phyloP scores from a whole-genome alignment of 2,113 vertebrate species.

The Tragelaphus strepsiceros region DNA sequence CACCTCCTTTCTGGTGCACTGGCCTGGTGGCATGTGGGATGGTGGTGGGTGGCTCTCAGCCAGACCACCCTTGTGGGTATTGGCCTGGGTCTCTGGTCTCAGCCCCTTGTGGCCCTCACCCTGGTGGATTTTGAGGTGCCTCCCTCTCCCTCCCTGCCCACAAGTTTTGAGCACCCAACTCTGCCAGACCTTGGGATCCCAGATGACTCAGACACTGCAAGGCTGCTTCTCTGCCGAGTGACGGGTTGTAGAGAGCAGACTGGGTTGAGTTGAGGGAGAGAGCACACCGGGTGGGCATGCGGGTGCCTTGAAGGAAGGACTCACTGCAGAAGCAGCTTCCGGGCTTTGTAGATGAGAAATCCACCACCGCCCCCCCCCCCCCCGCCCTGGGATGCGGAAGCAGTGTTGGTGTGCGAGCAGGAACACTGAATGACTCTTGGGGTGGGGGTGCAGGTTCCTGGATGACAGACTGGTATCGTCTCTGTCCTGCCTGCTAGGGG shows the following conservation, averaged over 20 bases:
- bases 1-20: neutral
- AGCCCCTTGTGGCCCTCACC: neutral
- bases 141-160: neutral
- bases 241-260: neutral
- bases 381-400: fast-evolving
- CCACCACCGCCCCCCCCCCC: fast-evolving
- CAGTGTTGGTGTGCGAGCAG: neutral
- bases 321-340: neutral
- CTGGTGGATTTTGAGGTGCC: neutral
- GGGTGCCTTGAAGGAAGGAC: neutral
- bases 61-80: neutral
- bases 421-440: neutral
- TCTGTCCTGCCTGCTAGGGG: neutral
- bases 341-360: neutral
- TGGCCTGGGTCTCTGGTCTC: neutral
- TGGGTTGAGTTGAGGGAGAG: neutral
- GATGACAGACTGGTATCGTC: neutral
- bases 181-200: neutral
- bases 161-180: neutral
- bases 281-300: neutral
- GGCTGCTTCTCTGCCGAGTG: neutral
- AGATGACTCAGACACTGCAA: neutral
- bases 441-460: neutral
- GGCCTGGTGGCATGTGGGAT: neutral
- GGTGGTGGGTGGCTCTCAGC: neutral